phyloP scores from a whole-genome alignment of 1,140 invertebrate genomes.

The Drosophila bifasciata region DNA sequence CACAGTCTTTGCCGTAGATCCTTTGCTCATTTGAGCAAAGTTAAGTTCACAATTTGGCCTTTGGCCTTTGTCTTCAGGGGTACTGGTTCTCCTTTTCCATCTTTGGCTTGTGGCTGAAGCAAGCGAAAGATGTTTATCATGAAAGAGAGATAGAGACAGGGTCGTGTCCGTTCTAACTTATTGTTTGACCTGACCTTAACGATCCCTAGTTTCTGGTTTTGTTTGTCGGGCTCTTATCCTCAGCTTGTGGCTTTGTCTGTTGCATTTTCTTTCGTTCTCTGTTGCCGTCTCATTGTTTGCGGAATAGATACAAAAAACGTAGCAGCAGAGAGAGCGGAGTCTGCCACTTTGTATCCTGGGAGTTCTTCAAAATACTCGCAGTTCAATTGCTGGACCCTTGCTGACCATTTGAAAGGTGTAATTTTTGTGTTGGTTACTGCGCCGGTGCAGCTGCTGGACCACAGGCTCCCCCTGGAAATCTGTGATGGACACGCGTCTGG shows the following conservation, averaged over 20 bases:
- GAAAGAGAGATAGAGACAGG: slow-evolving; percentile 8
- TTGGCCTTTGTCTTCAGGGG: slow-evolving; percentile 20
- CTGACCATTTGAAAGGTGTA: slow-evolving; percentile 79
- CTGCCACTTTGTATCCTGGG: slow-evolving; percentile 57
- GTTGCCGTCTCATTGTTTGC: slow-evolving; percentile 40
- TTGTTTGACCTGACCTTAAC: slow-evolving; percentile 48
- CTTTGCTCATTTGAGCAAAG: slow-evolving; percentile 60
- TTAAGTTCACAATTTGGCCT: slow-evolving; percentile 59
- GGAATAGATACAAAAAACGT: slow-evolving; percentile 38
- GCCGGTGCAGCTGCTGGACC: slow-evolving; percentile 31
- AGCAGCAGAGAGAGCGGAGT: slow-evolving; percentile 22
- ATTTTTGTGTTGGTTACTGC: slow-evolving; percentile 60
- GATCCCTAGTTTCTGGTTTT: slow-evolving; percentile 53
- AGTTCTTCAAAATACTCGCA: slow-evolving; percentile 52
- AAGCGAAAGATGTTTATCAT: slow-evolving; percentile 72
- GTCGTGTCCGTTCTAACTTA: slow-evolving; percentile 25
- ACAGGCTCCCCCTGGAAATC: slow-evolving; percentile 16
- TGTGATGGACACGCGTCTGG: slow-evolving; percentile 49
- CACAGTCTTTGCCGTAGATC: slow-evolving; percentile 12
- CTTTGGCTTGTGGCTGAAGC: slow-evolving; percentile 68
- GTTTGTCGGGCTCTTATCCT: slow-evolving; percentile 64
- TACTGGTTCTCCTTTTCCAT: slow-evolving; percentile 3
- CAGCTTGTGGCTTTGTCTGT: slow-evolving; percentile 78
- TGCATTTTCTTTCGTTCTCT: slow-evolving; percentile 27
- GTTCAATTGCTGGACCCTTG: slow-evolving; percentile 51